These are phyloP conservation scores for Ennomos erosarius DNA, from an alignment of 2,888 invertebrate species.

Conservation along the genomic window DNA sequence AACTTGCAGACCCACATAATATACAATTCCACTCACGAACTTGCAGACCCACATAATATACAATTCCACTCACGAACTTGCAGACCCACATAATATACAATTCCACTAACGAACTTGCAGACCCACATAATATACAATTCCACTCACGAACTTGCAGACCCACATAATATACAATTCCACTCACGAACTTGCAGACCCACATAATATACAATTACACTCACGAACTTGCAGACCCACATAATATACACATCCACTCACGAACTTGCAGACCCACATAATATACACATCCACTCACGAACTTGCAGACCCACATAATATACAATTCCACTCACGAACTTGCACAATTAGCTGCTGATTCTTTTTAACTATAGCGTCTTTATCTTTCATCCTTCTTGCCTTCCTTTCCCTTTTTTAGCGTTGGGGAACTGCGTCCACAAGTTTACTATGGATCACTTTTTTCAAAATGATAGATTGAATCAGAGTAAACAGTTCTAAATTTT, in stretches of 20 bases:
- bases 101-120: slow-evolving; percentile 25
- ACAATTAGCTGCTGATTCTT: slow-evolving; percentile 33
- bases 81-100: slow-evolving; percentile 9
- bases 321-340: slow-evolving; percentile 25
- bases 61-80: slow-evolving; percentile 24
- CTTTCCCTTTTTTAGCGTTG: not conserved
- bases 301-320: slow-evolving; percentile 4
- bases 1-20: slow-evolving; percentile 15
- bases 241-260: slow-evolving; percentile 22
- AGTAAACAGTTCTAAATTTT: too few species aligned
- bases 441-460: slow-evolving; percentile 17
- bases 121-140: slow-evolving; percentile 12
- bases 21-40: slow-evolving; percentile 23
- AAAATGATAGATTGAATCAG: not conserved
- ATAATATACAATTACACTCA: slow-evolving; percentile 16
- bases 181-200: slow-evolving; percentile 22
- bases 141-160: slow-evolving; percentile 22
- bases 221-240: slow-evolving; percentile 16
- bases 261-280: slow-evolving; percentile 14
- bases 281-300: slow-evolving; percentile 21
- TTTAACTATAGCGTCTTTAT: slow-evolving; percentile 23
- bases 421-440: slow-evolving; percentile 10
- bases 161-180: slow-evolving; percentile 12
- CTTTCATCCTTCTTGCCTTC: not conserved
- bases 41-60: slow-evolving; percentile 12